These are phyloP conservation scores for Hirtodrosophila histrioides DNA, from an alignment of 2,888 invertebrate genomes.

Conservation along the genomic window DNA sequence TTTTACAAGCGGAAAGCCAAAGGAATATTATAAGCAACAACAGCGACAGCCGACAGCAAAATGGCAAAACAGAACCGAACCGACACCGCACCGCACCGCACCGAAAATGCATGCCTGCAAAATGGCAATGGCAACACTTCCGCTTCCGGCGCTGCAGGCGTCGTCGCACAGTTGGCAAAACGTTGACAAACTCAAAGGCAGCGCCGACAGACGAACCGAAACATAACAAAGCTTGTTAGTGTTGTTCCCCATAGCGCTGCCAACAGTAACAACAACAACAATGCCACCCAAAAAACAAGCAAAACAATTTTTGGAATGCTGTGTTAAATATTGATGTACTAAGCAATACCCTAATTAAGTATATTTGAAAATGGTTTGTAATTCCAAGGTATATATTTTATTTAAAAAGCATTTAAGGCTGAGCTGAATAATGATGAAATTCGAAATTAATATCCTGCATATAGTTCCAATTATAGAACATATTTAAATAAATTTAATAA, in stretches of 20 bases:
- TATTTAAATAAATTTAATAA: too few relatives aligned
- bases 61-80: conserved; percentile 45
- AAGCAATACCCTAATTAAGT: background rate
- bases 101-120: conserved; percentile 69
- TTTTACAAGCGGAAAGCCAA: conserved; percentile 75
- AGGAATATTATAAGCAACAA: conserved; percentile 69
- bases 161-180: conserved; percentile 69
- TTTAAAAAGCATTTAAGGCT: too few relatives aligned
- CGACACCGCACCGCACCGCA: conserved; percentile 24
- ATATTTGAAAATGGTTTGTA: too few relatives aligned
- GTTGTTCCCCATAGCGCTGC: conserved; percentile 51
- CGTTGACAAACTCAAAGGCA: conserved; percentile 72
- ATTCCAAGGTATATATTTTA: too few relatives aligned
- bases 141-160: conserved; percentile 76
- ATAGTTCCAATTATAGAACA: too few relatives aligned
- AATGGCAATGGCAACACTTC: conserved; percentile 80
- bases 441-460: too few relatives aligned
- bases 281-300: conserved; percentile 1
- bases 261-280: conserved; percentile 37
- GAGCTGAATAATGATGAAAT: too few relatives aligned
- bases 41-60: conserved; percentile 35
- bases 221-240: conserved; percentile 78
- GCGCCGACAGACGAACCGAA: conserved; percentile 43
- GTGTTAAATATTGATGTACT: background rate
- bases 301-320: conserved; percentile 26